Evolutionary conservation across 2,888 invertebrate genomes (phyloP), one percentile per base, ranked within the genome.

Genomic region (Epistrophe grossulariae): DNA sequence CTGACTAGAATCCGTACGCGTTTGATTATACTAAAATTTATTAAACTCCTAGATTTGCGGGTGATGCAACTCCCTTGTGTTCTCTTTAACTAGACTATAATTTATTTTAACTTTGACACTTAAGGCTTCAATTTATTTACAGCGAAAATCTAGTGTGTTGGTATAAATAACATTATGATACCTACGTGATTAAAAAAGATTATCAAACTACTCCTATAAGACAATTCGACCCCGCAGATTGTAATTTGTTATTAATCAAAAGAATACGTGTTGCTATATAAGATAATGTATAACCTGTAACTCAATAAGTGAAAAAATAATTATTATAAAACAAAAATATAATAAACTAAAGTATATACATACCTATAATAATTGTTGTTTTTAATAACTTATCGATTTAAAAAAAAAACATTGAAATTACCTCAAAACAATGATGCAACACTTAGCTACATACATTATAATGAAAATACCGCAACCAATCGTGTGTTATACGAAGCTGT

Each of bases 361-460:
- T 28, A 31, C 7, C 19, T 24, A 28, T 28, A 64, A 62, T 45
- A 55, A 71, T 72, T 52, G 52, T 74, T 64, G 55, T 55, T 48
- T 24, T 19, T 70, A 60, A 50, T 45, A 45, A 60, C 43, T 57
- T 40, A 73, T 48, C 79, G 15, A 62, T 28, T 43, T 24, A 55
- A 64, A 72, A 66, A 9, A 55, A 64, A 72, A 66, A 9, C 50
- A 48, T 64, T 64, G 10, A 50, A 50, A 50, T 19, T 4, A 70
- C 52, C 55, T 79, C 72, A 70, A 81, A 74, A 71, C 68, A 76
- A 64, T 64, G 62, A 76, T 77, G 70, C 70, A 64, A 19, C 76
- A 38, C 52, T 62, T 24, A 38, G n/a, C n/a, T n/a, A n/a, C n/a
- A n/a, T 19, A 19, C 45, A 19, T 52, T 24, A 38, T 31, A 19